Percentiles rank a stretch among this genome's conserved stretches.
Evolutionary conservation across 2,797 vertebrate species (phyloP).

Genomic region (Amphiprion clarkii): DNA sequence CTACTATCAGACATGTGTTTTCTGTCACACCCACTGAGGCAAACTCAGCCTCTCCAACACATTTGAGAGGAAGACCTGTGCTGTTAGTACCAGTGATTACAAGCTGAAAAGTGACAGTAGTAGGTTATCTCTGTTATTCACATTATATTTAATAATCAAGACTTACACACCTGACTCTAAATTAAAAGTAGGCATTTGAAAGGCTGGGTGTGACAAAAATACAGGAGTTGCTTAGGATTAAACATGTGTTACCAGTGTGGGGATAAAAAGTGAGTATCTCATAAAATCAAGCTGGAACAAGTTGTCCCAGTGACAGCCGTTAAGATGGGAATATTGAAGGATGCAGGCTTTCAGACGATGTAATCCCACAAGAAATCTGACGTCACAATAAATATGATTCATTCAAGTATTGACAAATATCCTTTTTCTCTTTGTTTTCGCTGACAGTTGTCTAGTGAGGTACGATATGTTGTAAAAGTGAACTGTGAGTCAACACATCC

Average conservation of each 20-base stretch:
- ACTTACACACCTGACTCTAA: background rate
- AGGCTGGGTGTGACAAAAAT: background rate
- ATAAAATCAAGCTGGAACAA: slow-evolving; percentile 43
- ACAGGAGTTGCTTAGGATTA: background rate
- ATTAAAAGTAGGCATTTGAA: background rate
- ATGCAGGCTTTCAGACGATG: background rate
- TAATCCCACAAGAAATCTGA: background rate
- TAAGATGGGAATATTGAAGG: background rate
- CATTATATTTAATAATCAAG: background rate
- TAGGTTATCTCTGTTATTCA: background rate
- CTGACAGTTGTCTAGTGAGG: background rate
- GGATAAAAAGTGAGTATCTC: slow-evolving; percentile 4
- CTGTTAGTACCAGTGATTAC: background rate
- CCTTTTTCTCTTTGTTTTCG: background rate
- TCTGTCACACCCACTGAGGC: slow-evolving; percentile 49
- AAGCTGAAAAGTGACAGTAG: background rate
- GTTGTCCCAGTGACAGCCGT: slow-evolving; percentile 15
- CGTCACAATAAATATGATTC: background rate
- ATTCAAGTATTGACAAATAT: background rate
- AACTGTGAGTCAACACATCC: slow-evolving; percentile 44
- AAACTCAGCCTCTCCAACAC: slow-evolving; percentile 20
- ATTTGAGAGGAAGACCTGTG: background rate
- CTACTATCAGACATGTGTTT: slow-evolving; percentile 33
- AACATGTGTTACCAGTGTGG: slow-evolving; percentile 7
- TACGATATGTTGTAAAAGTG: background rate